Evolutionary conservation across 2,888 invertebrate species (phyloP).

Genomic region (Steinernema hermaphroditum): DNA sequence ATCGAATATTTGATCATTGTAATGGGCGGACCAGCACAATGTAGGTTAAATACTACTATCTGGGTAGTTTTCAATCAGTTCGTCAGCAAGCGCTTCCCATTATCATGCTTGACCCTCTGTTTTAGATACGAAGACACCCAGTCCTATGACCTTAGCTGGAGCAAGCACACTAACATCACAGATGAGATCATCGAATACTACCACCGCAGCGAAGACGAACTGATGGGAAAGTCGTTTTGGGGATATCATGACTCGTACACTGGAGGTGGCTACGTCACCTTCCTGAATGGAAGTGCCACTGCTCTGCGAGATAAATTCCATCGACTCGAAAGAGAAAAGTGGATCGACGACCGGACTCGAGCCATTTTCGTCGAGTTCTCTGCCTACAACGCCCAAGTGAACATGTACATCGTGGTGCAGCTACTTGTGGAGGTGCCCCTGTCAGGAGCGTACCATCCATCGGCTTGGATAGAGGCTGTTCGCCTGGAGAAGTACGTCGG

Average conservation of each 20-base stretch:
- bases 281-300: slow-evolving; percentile 43
- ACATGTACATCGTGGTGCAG: slow-evolving; percentile 53
- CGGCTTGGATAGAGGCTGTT: slow-evolving; percentile 51
- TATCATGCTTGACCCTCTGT: background rate
- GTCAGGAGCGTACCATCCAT: slow-evolving; percentile 38
- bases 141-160: slow-evolving; percentile 14
- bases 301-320: slow-evolving; percentile 56
- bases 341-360: slow-evolving; percentile 70
- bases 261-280: slow-evolving; percentile 50
- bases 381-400: slow-evolving; percentile 69
- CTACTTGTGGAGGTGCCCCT: slow-evolving; percentile 47
- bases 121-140: slow-evolving; percentile 34
- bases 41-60: no score
- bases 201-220: slow-evolving; percentile 39
- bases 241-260: slow-evolving; percentile 43
- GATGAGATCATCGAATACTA: slow-evolving; percentile 40
- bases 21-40: slow-evolving; percentile 33
- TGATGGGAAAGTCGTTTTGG: slow-evolving; percentile 21
- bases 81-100: no score
- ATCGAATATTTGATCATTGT: slow-evolving; percentile 39
- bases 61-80: no score
- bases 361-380: slow-evolving; percentile 71
- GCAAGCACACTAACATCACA: slow-evolving; percentile 28
- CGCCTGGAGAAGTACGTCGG: slow-evolving; percentile 51
- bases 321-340: slow-evolving; percentile 45